These are phyloP conservation scores for Spongilla lacustris DNA, from an alignment of 37 sponge, comb jelly and placozoan species.

Conservation along the genomic window DNA sequence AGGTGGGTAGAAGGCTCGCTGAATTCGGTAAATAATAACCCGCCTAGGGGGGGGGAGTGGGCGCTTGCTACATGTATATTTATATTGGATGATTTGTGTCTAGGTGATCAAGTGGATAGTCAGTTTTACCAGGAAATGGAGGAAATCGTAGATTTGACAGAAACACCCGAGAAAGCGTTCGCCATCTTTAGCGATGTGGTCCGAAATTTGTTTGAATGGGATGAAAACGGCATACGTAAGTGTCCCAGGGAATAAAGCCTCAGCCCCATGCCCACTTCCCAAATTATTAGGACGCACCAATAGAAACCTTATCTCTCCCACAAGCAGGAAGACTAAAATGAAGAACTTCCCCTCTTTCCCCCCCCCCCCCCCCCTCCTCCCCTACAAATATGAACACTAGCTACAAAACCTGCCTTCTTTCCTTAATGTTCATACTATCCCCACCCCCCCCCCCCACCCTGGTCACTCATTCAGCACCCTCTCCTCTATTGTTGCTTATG, in stretches of 20 bases:
- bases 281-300: too few species aligned
- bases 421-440: not conserved
- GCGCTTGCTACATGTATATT: not conserved
- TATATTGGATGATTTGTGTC: not conserved
- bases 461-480: too few species aligned
- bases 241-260: too few species aligned
- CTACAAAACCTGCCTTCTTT: not conserved
- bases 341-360: too few species aligned
- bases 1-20: conserved; percentile 36
- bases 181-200: conserved; percentile 38
- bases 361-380: too few species aligned
- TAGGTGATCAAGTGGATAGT: conserved; percentile 63
- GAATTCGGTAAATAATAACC: conserved; percentile 34
- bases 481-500: not conserved
- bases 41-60: too few species aligned
- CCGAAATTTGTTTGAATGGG: conserved; percentile 66
- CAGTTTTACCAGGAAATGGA: conserved; percentile 49
- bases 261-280: too few species aligned
- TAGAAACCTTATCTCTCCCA: too few species aligned
- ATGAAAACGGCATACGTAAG: conserved; percentile 13
- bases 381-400: not conserved
- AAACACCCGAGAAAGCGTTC: conserved; percentile 47
- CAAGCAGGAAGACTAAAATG: too few species aligned
- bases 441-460: conserved; percentile 8
- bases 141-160: conserved; percentile 54